Percentiles rank a stretch among this genome's conserved stretches.
Conservation (phyloP, 2,888 invertebrate genomes). For the Tryphoninae sp. region DNA sequence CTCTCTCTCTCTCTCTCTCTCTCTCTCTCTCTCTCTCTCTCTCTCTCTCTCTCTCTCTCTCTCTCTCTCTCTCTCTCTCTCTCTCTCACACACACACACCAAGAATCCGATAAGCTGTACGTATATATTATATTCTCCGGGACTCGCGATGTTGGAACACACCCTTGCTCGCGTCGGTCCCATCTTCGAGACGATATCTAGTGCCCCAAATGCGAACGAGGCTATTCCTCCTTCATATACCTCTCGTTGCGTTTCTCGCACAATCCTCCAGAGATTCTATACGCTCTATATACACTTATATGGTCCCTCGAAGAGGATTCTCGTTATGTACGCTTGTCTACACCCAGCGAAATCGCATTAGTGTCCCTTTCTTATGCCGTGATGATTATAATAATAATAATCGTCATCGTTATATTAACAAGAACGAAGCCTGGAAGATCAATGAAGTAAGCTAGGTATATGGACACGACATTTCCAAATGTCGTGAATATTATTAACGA, state of each 20-base stretch:
- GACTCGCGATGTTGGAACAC: slow-evolving; percentile 33
- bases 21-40: not conserved
- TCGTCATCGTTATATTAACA: slow-evolving; percentile 17
- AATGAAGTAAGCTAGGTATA: not conserved
- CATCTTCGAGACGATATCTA: slow-evolving; percentile 12
- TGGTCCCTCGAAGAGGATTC: slow-evolving; percentile 22
- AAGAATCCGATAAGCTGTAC: slow-evolving; percentile 58
- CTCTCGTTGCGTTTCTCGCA: not conserved
- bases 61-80: not conserved
- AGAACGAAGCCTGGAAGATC: not conserved
- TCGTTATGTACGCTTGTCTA: slow-evolving; percentile 19
- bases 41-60: no score
- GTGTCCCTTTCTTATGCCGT: not conserved
- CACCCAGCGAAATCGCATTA: slow-evolving; percentile 38
- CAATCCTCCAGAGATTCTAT: not conserved
- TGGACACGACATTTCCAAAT: not conserved
- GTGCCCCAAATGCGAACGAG: not conserved
- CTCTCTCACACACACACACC: not conserved
- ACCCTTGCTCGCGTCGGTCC: not conserved
- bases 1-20: not conserved
- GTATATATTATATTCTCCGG: slow-evolving; percentile 57
- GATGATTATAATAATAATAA: slow-evolving; percentile 10
- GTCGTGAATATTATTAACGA: not conserved
- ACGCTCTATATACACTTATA: not conserved
- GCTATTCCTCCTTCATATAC: slow-evolving; percentile 24